Evolutionary conservation across 2,888 invertebrate genomes (phyloP).

Genomic region (Lobophora halterata): DNA sequence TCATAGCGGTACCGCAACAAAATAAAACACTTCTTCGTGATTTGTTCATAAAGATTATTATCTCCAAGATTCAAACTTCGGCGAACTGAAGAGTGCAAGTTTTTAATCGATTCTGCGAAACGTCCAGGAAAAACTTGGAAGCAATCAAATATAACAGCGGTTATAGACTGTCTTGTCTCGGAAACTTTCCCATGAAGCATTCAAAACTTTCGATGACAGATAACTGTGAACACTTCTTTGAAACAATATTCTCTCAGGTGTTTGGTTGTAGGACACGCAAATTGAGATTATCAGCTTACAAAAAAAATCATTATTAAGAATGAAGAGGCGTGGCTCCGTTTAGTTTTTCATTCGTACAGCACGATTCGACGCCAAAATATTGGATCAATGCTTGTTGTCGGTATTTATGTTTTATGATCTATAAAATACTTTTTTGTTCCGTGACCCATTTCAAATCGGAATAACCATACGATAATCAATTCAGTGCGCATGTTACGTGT

Average conservation of each 20-base stretch:
- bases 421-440: constrained; percentile 60
- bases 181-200: constrained; percentile 22
- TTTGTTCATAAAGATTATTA: constrained; percentile 3
- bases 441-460: constrained; percentile 59
- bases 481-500: constrained; percentile 66
- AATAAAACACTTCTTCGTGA: constrained; percentile 1
- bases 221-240: constrained; percentile 25
- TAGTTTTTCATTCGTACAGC: constrained; percentile 11
- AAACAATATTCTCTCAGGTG: constrained; percentile 9
- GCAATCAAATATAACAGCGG: constrained; percentile 20
- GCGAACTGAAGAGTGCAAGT: constrained; percentile 12
- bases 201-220: constrained; percentile 34
- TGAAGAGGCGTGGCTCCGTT: constrained; percentile 12
- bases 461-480: constrained; percentile 70
- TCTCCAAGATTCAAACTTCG: constrained; percentile 6
- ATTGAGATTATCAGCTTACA: too few relatives aligned
- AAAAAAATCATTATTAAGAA: too few relatives aligned
- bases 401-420: constrained; percentile 54
- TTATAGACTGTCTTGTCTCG: constrained; percentile 19
- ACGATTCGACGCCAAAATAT: constrained; percentile 40
- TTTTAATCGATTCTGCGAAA: constrained; percentile 18
- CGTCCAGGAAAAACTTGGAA: constrained; percentile 15
- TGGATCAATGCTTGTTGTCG: constrained; percentile 53
- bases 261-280: constrained; percentile 8
- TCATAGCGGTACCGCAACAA: constrained; percentile 1